phyloP scores from a whole-genome alignment of 2,888 invertebrate species.

The Hirtodrosophila duncani region DNA sequence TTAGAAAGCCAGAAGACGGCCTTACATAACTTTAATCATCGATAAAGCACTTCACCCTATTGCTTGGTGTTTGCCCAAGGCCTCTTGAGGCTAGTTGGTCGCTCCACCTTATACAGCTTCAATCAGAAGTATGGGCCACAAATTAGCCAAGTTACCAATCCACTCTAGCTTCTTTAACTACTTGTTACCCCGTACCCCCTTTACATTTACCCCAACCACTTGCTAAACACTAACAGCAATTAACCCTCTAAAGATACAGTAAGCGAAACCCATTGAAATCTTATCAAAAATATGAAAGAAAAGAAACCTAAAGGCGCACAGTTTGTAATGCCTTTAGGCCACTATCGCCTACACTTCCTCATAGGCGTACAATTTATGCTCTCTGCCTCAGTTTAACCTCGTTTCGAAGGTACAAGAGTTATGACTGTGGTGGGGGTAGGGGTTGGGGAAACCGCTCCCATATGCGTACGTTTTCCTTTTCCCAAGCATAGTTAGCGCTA shows the following conservation, averaged over 20 bases:
- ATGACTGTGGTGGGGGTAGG: slow-evolving; percentile 11
- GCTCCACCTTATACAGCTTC: slow-evolving; percentile 34
- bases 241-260: slow-evolving; percentile 25
- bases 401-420: slow-evolving; percentile 44
- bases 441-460: slow-evolving; percentile 5
- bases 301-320: slow-evolving; percentile 12
- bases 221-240: slow-evolving; percentile 2
- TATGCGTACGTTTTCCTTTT: slow-evolving; percentile 39
- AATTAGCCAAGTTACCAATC: slow-evolving; percentile 39
- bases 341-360: slow-evolving; percentile 33
- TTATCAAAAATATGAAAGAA: slow-evolving; percentile 47
- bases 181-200: neutral
- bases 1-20: neutral
- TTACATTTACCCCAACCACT: neutral
- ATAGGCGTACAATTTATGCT: slow-evolving; percentile 58
- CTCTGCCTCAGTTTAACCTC: slow-evolving; percentile 63
- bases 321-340: slow-evolving; percentile 19
- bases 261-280: slow-evolving; percentile 50
- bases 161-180: slow-evolving; percentile 13
- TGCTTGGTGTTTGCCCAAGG: too few species aligned
- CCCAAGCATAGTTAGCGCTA: slow-evolving; percentile 55
- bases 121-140: slow-evolving; percentile 36
- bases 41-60: slow-evolving; percentile 24
- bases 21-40: slow-evolving; percentile 3
- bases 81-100: slow-evolving; percentile 40